Conservation (phyloP, 2,797 vertebrate genomes). For the Pelochelys cantorii region DNA sequence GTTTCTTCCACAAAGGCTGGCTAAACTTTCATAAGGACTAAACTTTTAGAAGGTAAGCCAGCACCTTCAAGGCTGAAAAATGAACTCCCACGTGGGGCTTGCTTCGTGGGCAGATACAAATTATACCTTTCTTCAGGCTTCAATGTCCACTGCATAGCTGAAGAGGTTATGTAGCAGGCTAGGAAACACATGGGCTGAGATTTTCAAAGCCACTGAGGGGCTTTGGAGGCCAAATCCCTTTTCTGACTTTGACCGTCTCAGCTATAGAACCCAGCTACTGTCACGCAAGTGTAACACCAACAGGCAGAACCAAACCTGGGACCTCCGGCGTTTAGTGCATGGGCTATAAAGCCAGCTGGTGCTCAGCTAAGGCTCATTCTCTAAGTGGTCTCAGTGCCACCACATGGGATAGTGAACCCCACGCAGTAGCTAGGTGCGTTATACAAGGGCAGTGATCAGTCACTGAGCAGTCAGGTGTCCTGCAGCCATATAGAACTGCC, state of each 20-base stretch:
- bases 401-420: too few relatives aligned
- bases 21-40: accelerated
- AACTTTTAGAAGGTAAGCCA: accelerated
- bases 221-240: accelerated
- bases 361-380: too few relatives aligned
- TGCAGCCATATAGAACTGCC: not conserved
- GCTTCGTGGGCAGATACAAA: not conserved
- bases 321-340: too few relatives aligned
- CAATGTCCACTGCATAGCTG: not conserved
- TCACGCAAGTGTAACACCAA: not conserved
- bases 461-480: not conserved
- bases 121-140: not conserved
- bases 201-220: not conserved
- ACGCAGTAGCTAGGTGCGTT: too few relatives aligned
- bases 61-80: not conserved
- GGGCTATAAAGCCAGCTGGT: too few relatives aligned
- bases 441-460: too few relatives aligned
- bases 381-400: too few relatives aligned
- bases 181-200: not conserved
- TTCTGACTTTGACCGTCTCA: accelerated
- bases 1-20: accelerated
- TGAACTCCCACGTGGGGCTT: not conserved
- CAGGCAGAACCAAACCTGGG: too few relatives aligned
- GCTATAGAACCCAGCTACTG: accelerated
- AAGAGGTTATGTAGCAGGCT: not conserved